Evolutionary conservation across 2,888 invertebrate genomes (phyloP), one percentile per base, ranked within the genome.

Genomic region (Merodon equestris): DNA sequence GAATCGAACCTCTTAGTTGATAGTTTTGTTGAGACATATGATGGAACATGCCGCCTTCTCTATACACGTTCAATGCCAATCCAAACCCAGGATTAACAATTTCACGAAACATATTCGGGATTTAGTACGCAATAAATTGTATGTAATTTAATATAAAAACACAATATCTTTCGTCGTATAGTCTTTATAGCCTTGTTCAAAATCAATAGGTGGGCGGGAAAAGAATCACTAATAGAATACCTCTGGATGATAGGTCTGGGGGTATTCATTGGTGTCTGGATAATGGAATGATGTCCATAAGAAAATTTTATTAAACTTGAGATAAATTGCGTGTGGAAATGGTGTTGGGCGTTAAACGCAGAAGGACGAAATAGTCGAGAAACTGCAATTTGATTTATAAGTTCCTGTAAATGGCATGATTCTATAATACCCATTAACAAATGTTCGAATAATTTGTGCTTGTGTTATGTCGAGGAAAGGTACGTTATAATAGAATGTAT

Each of bases 221-320:
- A 47, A n/a, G 42, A 56, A 66, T 66, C 64, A 45, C 48, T 14
- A 60, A 60, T 34, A 7, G 40, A 19, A 47, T 57, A 18, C 50
- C 13, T 10, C 9, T 14, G 15, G 14, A 14, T 13, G 53, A 7
- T 27, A 27, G 7, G 14, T 45, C 18, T 48, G 13, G 51, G 15
- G 38, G 9, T 34, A n/a, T 50, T 40, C n/a, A 19, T 60, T 48
- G 54, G 54, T 45, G 71, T 67, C 48, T 56, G 71, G 71, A 51
- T 76, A 76, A 66, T 71, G 61, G 66, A 66, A 76, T 76, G 61
- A 66, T 60, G 57, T 76, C 66, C 40, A 67, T 61, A 67, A 67
- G 66, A 67, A 67, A 18, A 61, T 66, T 71, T 76, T 61, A 76
- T 76, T 76, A 66, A 71, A 45, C 64, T 71, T 13, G 13, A 61